Percentiles rank a stretch among this genome's conserved stretches.
Conservation (phyloP, 2,113 vertebrate genomes). For the Sander lucioperca region DNA sequence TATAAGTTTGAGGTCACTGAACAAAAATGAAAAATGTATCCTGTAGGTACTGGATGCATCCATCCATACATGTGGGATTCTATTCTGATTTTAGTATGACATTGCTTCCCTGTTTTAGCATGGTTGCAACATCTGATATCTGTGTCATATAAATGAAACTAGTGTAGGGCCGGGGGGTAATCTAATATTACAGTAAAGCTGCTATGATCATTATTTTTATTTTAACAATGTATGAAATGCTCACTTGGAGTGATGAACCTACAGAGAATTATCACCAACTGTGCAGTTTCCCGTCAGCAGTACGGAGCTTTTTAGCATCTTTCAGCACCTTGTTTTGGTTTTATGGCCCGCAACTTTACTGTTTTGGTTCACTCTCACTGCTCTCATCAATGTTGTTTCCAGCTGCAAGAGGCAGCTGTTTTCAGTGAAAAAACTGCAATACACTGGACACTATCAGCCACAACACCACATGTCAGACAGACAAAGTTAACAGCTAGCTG, state of each 20-base stretch:
- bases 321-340: conserved; percentile 13
- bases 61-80: neutral
- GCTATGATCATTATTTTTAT: conserved; percentile 1
- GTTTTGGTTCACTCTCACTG: neutral
- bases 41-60: conserved; percentile 24
- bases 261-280: neutral
- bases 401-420: conserved; percentile 1
- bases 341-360: neutral
- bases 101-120: neutral
- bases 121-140: conserved; percentile 6
- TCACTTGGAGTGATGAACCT: neutral
- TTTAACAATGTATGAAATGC: conserved; percentile 1
- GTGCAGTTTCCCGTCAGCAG: neutral
- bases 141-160: neutral
- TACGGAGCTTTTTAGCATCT: conserved; percentile 1
- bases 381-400: neutral
- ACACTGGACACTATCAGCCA: neutral
- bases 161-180: neutral
- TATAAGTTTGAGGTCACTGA: conserved; percentile 62
- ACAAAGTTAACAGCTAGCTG: neutral
- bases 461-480: neutral
- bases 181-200: neutral
- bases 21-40: conserved; percentile 64
- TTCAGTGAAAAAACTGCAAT: neutral
- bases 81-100: neutral